phyloP scores from a whole-genome alignment of 2,113 vertebrate species.

The Pao palembangensis region DNA sequence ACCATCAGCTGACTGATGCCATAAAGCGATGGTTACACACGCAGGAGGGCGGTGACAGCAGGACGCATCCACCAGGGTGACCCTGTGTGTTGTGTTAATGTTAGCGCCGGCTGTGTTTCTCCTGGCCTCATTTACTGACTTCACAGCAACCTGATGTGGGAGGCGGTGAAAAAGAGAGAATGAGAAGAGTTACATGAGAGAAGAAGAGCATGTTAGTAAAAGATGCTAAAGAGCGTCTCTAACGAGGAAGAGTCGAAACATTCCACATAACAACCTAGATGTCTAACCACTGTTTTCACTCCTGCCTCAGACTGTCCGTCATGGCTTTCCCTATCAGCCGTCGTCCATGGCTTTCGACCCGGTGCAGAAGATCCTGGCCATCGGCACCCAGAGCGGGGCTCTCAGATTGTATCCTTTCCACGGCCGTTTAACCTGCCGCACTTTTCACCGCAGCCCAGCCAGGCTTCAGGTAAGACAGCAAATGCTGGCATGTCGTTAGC shows the following conservation, averaged over 20 bases:
- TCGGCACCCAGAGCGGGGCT: slow-evolving; percentile 93
- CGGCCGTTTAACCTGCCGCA: slow-evolving; percentile 20
- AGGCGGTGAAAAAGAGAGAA: slow-evolving; percentile 44
- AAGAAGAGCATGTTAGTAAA: slow-evolving; percentile 37
- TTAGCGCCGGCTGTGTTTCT: slow-evolving; percentile 18
- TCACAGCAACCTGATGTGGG: slow-evolving; percentile 63
- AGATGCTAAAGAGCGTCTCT: slow-evolving; percentile 34
- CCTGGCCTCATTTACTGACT: slow-evolving; percentile 44
- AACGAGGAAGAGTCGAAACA: slow-evolving; percentile 17
- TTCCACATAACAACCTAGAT: no score
- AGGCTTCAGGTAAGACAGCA: slow-evolving; percentile 54
- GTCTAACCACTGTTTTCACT: slow-evolving; percentile 42
- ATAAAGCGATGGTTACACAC: slow-evolving; percentile 46
- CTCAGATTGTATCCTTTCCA: slow-evolving; percentile 98
- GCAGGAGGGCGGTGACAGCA: slow-evolving; percentile 4
- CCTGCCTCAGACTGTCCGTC: slow-evolving; percentile 88
- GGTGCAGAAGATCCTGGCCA: slow-evolving; percentile 97
- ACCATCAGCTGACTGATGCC: slow-evolving; percentile 50
- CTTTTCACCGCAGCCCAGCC: background rate
- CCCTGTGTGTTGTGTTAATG: slow-evolving; percentile 9
- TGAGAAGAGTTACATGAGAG: slow-evolving; percentile 35
- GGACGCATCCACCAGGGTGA: background rate
- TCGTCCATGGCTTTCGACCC: slow-evolving; percentile 98
- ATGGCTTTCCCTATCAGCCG: slow-evolving; percentile 98
- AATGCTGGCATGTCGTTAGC: slow-evolving; percentile 15